Evolutionary conservation across 2,113 vertebrate species (phyloP).

Genomic region (Ictidomys tridecemlineatus): DNA sequence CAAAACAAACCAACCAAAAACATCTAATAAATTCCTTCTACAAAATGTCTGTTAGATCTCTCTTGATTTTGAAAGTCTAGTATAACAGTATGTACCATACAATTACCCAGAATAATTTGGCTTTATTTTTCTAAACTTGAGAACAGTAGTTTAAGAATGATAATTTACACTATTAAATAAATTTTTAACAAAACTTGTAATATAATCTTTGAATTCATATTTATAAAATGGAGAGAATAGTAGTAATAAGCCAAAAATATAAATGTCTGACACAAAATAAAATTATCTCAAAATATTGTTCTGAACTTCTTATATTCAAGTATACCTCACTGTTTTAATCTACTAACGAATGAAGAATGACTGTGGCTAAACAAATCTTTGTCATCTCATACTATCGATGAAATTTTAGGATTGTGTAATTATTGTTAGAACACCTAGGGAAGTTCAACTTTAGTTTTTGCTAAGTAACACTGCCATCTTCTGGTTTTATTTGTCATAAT

Average conservation of each 20-base stretch:
- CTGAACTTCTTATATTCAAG: slow-evolving; percentile 83
- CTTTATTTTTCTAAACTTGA: slow-evolving; percentile 45
- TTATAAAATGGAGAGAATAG: slow-evolving; percentile 60
- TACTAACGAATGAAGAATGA: slow-evolving; percentile 87
- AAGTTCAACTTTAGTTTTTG: slow-evolving; percentile 46
- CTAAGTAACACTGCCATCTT: slow-evolving; percentile 88
- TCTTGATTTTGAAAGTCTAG: slow-evolving; percentile 28
- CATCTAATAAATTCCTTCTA: slow-evolving; percentile 10
- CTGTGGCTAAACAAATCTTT: slow-evolving; percentile 87
- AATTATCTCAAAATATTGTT: slow-evolving; percentile 83
- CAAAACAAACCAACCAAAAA: background rate
- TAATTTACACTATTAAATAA: slow-evolving; percentile 62
- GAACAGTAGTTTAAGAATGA: slow-evolving; percentile 54
- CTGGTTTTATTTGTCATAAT: slow-evolving; percentile 59
- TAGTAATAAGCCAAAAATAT: slow-evolving; percentile 56
- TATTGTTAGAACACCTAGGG: slow-evolving; percentile 68
- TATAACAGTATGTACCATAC: background rate
- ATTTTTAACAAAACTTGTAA: background rate
- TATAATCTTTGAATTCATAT: slow-evolving; percentile 23
- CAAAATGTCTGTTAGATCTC: background rate
- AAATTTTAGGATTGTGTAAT: slow-evolving; percentile 82
- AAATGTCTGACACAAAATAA: slow-evolving; percentile 66
- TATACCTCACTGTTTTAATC: slow-evolving; percentile 86
- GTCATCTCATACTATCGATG: slow-evolving; percentile 82
- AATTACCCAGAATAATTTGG: background rate